Base-by-base conservation (phyloP, 1,140 invertebrate species). In the Drosophila teissieri region DNA sequence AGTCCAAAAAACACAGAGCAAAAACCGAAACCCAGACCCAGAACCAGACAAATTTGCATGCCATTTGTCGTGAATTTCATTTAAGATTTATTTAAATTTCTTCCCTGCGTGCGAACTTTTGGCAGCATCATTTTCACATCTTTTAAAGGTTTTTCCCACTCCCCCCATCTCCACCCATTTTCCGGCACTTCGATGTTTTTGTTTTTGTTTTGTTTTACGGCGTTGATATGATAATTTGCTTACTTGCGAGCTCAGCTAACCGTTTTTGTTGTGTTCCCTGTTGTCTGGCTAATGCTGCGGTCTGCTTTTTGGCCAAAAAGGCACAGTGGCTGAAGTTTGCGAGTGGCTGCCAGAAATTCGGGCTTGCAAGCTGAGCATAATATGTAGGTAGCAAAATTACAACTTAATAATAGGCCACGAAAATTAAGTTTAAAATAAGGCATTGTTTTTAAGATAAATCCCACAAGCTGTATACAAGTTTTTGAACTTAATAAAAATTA, bases 71-170 rank as follows among this genome's bases (percentile, higher is more conserved):
- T 80, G 81, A 84, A 76, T 84, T 84, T 84, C 67, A 84, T 84
- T 84, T 73, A 73, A 85, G 77, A 85, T 84, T 84, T 84, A 84
- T 84, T 84, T 84, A 84, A 84, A 84, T 84, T 84, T 76, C 46
- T 24, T 55, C 15, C 31, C 24, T 68, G 63, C 48, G 53, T 76
- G 55, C 44, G 64, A 44, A 69, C 73, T 72, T 64, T 68, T 64
- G 53, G 57, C 58, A 61, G 58, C 72, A 83, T 72, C 68, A 82
- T 82, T 78, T 82, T 82, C 80, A 82, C 80, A 77, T 82, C 57
- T 65, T 51, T 68, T 73, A 46, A 54, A 63, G 68, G 40, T 55
- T 46, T 31, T 19, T 17, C 62, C 22, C 24, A n/a, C n/a, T n/a
- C n/a, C n/a, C n/a, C n/a, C n/a, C n/a, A n/a, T n/a, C 46, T 1